Evolutionary conservation across 1,140 invertebrate genomes (phyloP).

Genomic region (Drosophila ercepeae): DNA sequence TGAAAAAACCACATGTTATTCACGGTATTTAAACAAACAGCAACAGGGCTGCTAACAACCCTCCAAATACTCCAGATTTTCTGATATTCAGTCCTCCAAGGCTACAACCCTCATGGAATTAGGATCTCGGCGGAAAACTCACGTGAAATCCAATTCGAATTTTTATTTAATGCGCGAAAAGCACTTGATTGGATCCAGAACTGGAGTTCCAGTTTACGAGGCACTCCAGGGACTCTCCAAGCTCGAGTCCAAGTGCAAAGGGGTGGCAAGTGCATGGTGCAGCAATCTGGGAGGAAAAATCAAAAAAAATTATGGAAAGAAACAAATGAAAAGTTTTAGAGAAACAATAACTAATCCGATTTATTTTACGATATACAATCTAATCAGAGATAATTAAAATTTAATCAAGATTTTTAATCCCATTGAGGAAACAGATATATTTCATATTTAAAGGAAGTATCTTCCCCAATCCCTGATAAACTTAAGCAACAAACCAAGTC

Average conservation of each 20-base stretch:
- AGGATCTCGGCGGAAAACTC: conserved; percentile 43
- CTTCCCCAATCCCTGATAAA: background rate
- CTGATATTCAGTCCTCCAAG: conserved; percentile 15
- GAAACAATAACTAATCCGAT: background rate
- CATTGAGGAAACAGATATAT: no score
- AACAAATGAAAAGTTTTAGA: background rate
- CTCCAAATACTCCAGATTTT: conserved; percentile 10
- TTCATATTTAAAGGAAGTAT: no score
- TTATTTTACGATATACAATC: background rate
- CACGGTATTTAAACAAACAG: conserved; percentile 83
- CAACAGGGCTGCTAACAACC: conserved; percentile 46
- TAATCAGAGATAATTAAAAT: background rate
- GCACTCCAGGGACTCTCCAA: conserved; percentile 55
- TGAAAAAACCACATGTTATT: conserved; percentile 84
- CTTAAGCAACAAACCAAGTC: conserved; percentile 17
- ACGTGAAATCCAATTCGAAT: conserved; percentile 77
- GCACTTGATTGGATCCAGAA: conserved; percentile 70
- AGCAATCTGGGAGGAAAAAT: conserved; percentile 3
- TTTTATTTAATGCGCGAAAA: conserved; percentile 81
- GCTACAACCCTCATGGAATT: conserved; percentile 62
- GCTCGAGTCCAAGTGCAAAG: background rate
- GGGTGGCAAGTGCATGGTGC: conserved; percentile 39
- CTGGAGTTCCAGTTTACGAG: conserved; percentile 29
- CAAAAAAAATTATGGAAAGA: conserved; percentile 8
- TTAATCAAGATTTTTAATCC: no score